phyloP scores from a whole-genome alignment of 2,888 invertebrate genomes.

The Corythucha ciliata region DNA sequence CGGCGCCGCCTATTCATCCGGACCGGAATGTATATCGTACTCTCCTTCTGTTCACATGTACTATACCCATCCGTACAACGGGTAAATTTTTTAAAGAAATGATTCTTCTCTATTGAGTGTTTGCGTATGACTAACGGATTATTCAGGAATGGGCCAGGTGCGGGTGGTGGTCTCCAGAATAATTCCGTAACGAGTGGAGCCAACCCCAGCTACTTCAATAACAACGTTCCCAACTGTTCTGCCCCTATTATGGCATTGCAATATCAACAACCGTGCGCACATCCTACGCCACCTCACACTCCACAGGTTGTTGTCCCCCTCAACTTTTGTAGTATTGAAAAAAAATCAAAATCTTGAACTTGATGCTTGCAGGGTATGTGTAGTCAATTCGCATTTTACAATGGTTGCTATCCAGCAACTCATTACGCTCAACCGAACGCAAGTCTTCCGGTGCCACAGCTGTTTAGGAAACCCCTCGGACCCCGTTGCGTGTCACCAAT shows the following conservation, averaged over 20 bases:
- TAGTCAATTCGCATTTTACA: conserved; percentile 30
- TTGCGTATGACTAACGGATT: conserved; percentile 10
- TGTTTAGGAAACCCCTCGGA: conserved; percentile 29
- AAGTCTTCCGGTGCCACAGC: conserved; percentile 26
- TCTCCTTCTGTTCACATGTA: conserved; percentile 29
- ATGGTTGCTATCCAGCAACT: conserved; percentile 27
- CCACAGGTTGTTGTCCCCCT: conserved; percentile 26
- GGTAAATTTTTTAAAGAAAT: conserved; percentile 16
- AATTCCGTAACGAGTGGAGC: conserved; percentile 1
- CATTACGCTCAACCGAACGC: conserved; percentile 25
- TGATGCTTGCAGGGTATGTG: conserved; percentile 24
- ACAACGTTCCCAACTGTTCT: conserved; percentile 22
- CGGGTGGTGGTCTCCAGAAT: too few species aligned
- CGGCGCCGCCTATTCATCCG: not conserved
- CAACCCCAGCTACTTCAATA: conserved; percentile 22
- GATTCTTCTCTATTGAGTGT: conserved; percentile 1
- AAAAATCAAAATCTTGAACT: not conserved
- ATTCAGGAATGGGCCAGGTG: conserved; percentile 1
- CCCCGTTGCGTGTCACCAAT: conserved; percentile 28
- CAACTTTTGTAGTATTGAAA: not conserved
- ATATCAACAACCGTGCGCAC: conserved; percentile 27
- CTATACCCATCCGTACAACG: conserved; percentile 26
- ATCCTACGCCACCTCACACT: conserved; percentile 29
- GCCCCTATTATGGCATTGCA: conserved; percentile 27
- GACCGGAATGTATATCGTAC: conserved; percentile 27